Base-by-base conservation (phyloP, 2,888 invertebrate genomes). In the Andrena bicolor region DNA sequence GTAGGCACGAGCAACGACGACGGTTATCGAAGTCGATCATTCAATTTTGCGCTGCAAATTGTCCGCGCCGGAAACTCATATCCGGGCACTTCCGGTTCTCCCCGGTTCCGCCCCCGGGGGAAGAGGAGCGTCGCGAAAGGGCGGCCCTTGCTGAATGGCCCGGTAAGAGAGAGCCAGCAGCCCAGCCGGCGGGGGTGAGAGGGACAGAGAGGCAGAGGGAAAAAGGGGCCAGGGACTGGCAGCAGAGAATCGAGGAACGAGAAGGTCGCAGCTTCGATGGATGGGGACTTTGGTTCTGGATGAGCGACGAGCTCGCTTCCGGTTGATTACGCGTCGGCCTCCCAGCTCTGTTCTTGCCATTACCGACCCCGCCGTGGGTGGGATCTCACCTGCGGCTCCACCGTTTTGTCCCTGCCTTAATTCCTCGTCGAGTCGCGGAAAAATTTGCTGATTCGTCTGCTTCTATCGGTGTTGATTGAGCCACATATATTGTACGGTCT, bases 1-100 rank as follows among this genome's bases (percentile, higher is more conserved):
- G 68, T 80, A 83, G 82, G 79, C 83, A 81, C 82, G 81, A 77
- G 76, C 82, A 41, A 41, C 41, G 85, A 88, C 89, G 87, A 90
- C 91, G 90, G 90, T 93, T 93, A 93, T 92, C 93, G 91, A 87
- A 93, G 92, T 93, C 93, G 93, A 93, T 93, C 93, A 95, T 95
- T 95, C 95, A 95, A 95, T 96, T 95, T 95, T 95, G 95, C 94
- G 94, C 94, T 95, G 95, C 95, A 96, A 97, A 97, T 96, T 96
- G 96, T 97, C 96, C 96, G 96, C 96, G 96, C 96, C 97, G 97
- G 96, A 96, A 96, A 96, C 96, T 97, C 97, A 97, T 97, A 97
- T 97, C 97, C 97, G 97, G 96, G 92, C 89, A 90, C 93, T 93
- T 94, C 93, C 93, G 93, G 92, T 92, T 89, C 91, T 82, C 88